Conservation (phyloP, 2,888 invertebrate species). For the Aplocera efformata region DNA sequence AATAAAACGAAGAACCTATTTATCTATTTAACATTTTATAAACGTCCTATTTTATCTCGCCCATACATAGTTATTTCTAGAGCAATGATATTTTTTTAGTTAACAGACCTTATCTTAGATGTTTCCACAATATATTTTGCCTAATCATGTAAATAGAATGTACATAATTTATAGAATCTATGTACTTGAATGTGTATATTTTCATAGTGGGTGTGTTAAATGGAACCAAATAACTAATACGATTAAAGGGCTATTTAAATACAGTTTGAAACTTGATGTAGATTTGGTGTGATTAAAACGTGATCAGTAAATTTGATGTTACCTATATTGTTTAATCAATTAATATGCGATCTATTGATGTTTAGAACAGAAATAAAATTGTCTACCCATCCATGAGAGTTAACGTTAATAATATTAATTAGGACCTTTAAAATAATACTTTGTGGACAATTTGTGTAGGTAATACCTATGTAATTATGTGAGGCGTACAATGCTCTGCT, state of each 20-base stretch:
- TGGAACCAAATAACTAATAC: conserved; percentile 72
- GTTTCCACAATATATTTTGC: conserved; percentile 29
- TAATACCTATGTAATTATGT: too few species aligned
- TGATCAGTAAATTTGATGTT: conserved; percentile 27
- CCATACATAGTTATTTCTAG: too few species aligned
- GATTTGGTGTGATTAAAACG: conserved; percentile 38
- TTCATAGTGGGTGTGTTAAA: conserved; percentile 77
- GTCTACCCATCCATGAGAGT: not conserved
- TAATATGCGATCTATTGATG: conserved; percentile 9
- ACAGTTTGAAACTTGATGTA: conserved; percentile 20
- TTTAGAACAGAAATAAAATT: conserved; percentile 3
- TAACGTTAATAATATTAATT: too few species aligned
- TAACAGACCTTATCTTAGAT: not conserved
- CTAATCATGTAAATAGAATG: conserved; percentile 58
- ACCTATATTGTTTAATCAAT: conserved; percentile 1
- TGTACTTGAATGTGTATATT: conserved; percentile 70
- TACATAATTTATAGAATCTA: conserved; percentile 49
- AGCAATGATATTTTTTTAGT: too few species aligned
- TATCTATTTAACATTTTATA: conserved; percentile 14
- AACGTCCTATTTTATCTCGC: too few species aligned
- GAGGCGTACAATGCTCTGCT: too few species aligned
- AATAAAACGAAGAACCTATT: conserved; percentile 34
- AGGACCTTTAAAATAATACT: too few species aligned
- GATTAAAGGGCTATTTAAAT: conserved; percentile 30
- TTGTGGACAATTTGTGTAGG: too few species aligned